Percentiles rank a stretch among this genome's conserved stretches.
Evolutionary conservation across 2,113 vertebrate genomes (phyloP).

Genomic region (Caretta caretta): DNA sequence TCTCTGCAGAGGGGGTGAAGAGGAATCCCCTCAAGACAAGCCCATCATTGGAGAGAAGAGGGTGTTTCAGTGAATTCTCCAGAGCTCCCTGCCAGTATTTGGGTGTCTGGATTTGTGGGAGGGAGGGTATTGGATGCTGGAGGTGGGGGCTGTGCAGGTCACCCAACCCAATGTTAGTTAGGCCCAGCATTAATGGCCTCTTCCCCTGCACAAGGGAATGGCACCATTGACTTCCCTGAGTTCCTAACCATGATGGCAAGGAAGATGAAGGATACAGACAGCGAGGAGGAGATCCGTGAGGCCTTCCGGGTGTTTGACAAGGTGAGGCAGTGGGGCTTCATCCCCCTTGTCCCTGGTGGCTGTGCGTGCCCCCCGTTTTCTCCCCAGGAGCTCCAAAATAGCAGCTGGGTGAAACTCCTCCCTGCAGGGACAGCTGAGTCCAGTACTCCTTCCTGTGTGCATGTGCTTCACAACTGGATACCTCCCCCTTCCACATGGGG

Average conservation of each 20-base stretch:
- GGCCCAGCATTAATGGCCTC: neutral
- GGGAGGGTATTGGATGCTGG: neutral
- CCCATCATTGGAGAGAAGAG: neutral
- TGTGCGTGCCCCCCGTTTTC: neutral
- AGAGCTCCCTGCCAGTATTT: neutral
- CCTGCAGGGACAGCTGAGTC: neutral
- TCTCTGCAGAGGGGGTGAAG: neutral
- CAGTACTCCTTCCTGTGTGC: neutral
- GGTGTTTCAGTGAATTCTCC: neutral
- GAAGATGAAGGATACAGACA: constrained; percentile 95
- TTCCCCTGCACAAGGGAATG: constrained; percentile 80
- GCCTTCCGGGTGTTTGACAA: constrained; percentile 93
- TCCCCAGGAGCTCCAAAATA: neutral
- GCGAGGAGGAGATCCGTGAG: constrained; percentile 93
- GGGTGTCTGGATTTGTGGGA: neutral
- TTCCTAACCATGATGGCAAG: constrained; percentile 95
- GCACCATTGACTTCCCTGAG: constrained; percentile 93
- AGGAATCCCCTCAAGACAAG: neutral
- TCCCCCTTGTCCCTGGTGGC: neutral
- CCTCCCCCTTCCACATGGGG: neutral
- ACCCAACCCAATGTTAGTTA: neutral
- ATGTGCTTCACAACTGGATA: neutral
- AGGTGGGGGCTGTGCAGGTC: neutral
- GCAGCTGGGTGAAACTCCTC: neutral
- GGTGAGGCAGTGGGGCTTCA: constrained; percentile 59